A percentile compares a stretch with the other conserved stretches of the same genome.
Conservation (phyloP, 2,797 vertebrate genomes). For the Ctenochaetus hawaiiensis region DNA sequence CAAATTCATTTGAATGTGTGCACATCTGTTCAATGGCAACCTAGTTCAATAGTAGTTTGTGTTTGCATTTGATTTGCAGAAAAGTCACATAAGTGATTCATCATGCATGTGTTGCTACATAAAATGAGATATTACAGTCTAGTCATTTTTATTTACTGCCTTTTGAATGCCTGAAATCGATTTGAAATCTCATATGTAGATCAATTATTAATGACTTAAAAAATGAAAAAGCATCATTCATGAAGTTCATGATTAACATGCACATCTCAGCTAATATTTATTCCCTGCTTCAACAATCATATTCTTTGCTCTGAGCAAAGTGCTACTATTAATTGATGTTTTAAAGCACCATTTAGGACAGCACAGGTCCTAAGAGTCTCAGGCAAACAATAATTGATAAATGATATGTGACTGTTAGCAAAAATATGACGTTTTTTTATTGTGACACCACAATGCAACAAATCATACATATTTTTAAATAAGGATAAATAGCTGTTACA, state of each 20-base stretch:
- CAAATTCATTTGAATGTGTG: neutral
- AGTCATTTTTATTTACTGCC: neutral
- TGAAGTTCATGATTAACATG: neutral
- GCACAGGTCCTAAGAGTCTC: neutral
- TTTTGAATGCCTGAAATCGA: neutral
- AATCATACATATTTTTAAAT: neutral
- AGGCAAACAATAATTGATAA: neutral
- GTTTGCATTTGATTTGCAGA: neutral
- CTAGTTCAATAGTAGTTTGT: neutral
- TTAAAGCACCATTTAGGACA: neutral
- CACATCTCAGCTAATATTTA: neutral
- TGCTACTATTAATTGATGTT: neutral
- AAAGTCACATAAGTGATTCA: neutral
- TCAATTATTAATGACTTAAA: neutral
- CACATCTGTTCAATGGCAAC: neutral
- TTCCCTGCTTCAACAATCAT: neutral
- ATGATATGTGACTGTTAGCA: neutral
- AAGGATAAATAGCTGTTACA: neutral
- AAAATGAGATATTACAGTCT: neutral
- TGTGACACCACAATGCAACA: neutral
- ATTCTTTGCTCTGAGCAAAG: neutral
- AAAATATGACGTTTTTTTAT: neutral
- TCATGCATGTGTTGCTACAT: neutral
- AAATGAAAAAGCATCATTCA: neutral
- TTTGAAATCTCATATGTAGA: neutral